Evolutionary conservation across 2,797 vertebrate species (phyloP), one percentile per base, ranked within the genome.

Genomic region (Lophotriccus pileatus): DNA sequence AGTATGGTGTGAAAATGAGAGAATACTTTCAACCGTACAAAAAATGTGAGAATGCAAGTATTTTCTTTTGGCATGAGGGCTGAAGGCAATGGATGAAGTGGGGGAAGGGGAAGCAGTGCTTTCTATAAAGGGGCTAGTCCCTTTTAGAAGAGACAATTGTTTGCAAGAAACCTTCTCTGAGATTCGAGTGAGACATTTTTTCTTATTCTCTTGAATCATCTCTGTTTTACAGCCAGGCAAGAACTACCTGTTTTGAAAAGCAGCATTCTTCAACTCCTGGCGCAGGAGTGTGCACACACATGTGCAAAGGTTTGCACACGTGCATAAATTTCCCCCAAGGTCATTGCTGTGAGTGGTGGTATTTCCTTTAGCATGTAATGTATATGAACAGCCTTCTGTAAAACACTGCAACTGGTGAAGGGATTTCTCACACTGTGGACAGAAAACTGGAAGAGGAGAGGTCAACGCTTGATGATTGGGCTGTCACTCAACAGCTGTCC

Each of bases 221-320:
- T 70, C 34, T 74, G 24, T 24, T 85, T 84, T 44, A 84, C 73
- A 64, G n/a, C 46, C 60, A 83, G 11, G 36, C 39, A 72, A 39
- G 18, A 75, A 52, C 14, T 19, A 58, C 1, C 0, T 73, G 36
- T 44, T 92, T 79, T 82, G 69, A 67, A 87, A 79, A 76, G 49
- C 23, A 86, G 13, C 19, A 44, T 60, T 79, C 17, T 84, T 75
- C 27, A 73, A 12, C 23, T 89, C 44, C 41, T 69, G 63, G 30
- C 79, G 64, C 20, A 64, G 19, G 6, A 28, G 14, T 12, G 3
- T 4, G 28, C 0, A 1, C 12, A 1, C 5, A 3, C 18, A 43
- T 9, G 2, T 2, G n/a, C 1, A 0, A 21, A 17, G 14, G 24
- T 68, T 22, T 74, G 32, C 44, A 62, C 18, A 25, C 0, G 2